A percentile compares a stretch with the other conserved stretches of the same genome.
These are phyloP conservation scores for Sphaeramia orbicularis DNA, from an alignment of 2,797 vertebrate genomes.

Conservation along the genomic window DNA sequence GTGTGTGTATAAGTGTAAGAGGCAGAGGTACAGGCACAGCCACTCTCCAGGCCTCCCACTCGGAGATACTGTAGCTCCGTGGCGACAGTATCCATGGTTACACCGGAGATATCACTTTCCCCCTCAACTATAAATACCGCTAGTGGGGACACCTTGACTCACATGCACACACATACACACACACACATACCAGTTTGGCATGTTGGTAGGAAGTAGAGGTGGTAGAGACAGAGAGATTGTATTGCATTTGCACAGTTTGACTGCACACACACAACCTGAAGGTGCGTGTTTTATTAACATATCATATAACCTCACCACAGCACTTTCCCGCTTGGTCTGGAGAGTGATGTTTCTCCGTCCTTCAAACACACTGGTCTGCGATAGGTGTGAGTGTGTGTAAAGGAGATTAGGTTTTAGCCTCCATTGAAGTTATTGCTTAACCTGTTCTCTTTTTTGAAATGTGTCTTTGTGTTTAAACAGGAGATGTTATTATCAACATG, in stretches of 20 bases:
- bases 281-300: constrained; percentile 51
- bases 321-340: constrained; percentile 29
- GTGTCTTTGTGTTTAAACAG: constrained; percentile 31
- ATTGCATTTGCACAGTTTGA: constrained; percentile 53
- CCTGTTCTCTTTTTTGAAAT: constrained; percentile 39
- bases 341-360: constrained; percentile 33
- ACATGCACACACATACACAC: constrained; percentile 25
- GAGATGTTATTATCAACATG: constrained; percentile 6
- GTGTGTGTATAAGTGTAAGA: constrained; percentile 14
- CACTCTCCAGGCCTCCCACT: constrained; percentile 76
- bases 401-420: constrained; percentile 33
- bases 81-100: constrained; percentile 89
- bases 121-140: constrained; percentile 86
- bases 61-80: constrained; percentile 77
- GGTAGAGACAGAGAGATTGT: constrained; percentile 50
- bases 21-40: constrained; percentile 52
- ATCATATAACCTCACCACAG: constrained; percentile 49
- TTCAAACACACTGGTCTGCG: constrained; percentile 4
- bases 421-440: constrained; percentile 49
- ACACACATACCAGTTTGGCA: constrained; percentile 30
- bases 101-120: constrained; percentile 86
- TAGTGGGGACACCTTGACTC: constrained; percentile 84
- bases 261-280: constrained; percentile 11
- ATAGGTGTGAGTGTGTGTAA: constrained; percentile 4
- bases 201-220: constrained; percentile 48